These are phyloP conservation scores for Zophobas morio DNA, from an alignment of 1,140 invertebrate genomes.

Conservation along the genomic window DNA sequence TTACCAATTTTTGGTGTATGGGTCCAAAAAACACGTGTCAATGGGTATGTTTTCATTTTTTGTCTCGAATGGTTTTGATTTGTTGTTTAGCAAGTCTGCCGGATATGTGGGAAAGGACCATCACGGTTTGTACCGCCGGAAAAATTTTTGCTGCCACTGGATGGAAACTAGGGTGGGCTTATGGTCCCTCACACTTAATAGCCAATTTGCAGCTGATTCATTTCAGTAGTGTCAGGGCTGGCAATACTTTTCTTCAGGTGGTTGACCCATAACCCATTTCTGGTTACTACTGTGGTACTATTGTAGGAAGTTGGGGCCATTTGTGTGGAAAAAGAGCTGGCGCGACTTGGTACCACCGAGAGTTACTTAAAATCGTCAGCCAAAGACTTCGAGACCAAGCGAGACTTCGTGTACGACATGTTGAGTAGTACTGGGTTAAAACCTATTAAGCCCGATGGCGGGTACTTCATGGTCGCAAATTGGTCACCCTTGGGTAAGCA, in stretches of 20 bases:
- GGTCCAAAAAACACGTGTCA: conserved; percentile 81
- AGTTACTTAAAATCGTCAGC: conserved; percentile 90
- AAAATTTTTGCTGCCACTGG: conserved; percentile 71
- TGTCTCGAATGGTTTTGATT: too few relatives aligned
- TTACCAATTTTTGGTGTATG: conserved; percentile 95
- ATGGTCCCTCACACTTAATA: conserved; percentile 87
- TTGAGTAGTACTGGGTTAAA: conserved; percentile 87
- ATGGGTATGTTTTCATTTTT: too few relatives aligned
- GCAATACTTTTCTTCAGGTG: conserved; percentile 86
- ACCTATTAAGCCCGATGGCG: conserved; percentile 94
- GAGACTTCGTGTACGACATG: conserved; percentile 87
- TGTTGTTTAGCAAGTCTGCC: conserved; percentile 91
- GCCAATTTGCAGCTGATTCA: conserved; percentile 89
- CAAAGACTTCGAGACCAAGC: conserved; percentile 84
- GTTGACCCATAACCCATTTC: neutral
- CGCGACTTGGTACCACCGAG: conserved; percentile 78
- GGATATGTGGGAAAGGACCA: conserved; percentile 97
- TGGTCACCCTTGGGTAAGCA: conserved; percentile 81
- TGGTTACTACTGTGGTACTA: neutral
- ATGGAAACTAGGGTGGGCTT: conserved; percentile 87
- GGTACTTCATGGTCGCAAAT: conserved; percentile 97
- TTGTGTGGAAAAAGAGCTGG: conserved; percentile 90
- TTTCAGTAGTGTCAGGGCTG: conserved; percentile 95
- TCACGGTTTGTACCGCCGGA: conserved; percentile 97
- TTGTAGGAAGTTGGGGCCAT: conserved; percentile 88